Evolutionary conservation across 2,113 vertebrate species (phyloP).

Genomic region (Athene noctua): DNA sequence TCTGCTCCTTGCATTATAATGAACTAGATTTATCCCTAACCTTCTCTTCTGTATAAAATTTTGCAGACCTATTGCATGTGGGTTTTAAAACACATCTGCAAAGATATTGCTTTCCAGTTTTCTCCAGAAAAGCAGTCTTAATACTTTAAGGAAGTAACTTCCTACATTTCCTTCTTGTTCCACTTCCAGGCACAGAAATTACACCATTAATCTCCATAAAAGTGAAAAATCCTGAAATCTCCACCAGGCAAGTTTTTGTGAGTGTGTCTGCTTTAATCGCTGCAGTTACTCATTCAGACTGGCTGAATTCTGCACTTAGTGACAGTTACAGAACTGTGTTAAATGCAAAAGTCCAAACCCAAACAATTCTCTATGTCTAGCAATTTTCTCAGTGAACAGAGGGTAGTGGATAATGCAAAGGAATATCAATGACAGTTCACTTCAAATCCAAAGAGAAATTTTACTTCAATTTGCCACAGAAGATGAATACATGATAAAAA

Average conservation of each 20-base stretch:
- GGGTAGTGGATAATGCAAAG: background rate
- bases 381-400: background rate
- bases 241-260: background rate
- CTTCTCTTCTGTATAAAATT: background rate
- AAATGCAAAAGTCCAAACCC: background rate
- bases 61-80: background rate
- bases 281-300: background rate
- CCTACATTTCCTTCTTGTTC: background rate
- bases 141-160: background rate
- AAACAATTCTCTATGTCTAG: background rate
- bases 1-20: slow-evolving; percentile 3
- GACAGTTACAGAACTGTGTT: background rate
- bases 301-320: background rate
- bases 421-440: background rate
- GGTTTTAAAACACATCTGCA: slow-evolving; percentile 12
- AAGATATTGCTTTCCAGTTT: background rate
- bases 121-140: background rate
- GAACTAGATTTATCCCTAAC: slow-evolving; percentile 24
- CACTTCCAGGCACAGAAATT: background rate
- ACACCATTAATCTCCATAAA: background rate
- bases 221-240: background rate
- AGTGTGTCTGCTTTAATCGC: background rate
- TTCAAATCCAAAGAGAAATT: background rate
- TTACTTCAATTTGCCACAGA: background rate
- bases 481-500: background rate